A percentile compares a stretch with the other conserved stretches of the same genome.
Conservation (phyloP, 2,113 vertebrate genomes). For the Sapajus apella region DNA sequence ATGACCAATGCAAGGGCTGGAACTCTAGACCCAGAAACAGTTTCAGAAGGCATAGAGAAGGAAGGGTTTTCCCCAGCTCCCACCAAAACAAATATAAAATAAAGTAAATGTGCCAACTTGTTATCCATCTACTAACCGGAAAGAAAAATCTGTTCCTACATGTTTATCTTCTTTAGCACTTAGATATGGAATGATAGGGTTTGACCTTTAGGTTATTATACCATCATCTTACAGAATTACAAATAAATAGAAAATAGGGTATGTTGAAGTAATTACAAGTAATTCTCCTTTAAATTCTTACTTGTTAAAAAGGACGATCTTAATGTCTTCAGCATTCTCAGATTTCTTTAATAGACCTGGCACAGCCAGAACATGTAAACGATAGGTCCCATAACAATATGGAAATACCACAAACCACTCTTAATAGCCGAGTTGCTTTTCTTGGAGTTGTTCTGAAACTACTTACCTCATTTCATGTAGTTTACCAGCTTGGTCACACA, state of each 20-base stretch:
- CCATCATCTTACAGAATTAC: neutral
- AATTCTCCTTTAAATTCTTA: conserved; percentile 16
- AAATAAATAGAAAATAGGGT: neutral
- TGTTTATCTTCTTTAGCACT: neutral
- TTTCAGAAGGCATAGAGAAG: neutral
- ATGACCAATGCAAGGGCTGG: neutral
- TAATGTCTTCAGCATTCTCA: neutral
- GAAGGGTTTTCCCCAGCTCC: neutral
- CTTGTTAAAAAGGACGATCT: neutral
- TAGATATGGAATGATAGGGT: neutral
- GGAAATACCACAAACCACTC: neutral
- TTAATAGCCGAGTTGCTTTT: neutral
- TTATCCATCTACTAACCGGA: neutral
- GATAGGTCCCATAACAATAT: neutral
- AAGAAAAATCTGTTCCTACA: neutral
- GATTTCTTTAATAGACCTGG: neutral
- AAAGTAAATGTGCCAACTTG: neutral
- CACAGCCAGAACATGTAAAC: neutral
- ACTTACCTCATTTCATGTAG: neutral
- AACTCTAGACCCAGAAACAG: neutral
- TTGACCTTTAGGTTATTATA: neutral
- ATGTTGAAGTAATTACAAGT: neutral
- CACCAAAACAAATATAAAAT: neutral
- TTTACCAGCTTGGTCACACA: neutral
- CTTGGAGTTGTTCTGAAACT: neutral